Base-by-base conservation (phyloP, 2,797 vertebrate species). In the Phrynocephalus forsythii region DNA sequence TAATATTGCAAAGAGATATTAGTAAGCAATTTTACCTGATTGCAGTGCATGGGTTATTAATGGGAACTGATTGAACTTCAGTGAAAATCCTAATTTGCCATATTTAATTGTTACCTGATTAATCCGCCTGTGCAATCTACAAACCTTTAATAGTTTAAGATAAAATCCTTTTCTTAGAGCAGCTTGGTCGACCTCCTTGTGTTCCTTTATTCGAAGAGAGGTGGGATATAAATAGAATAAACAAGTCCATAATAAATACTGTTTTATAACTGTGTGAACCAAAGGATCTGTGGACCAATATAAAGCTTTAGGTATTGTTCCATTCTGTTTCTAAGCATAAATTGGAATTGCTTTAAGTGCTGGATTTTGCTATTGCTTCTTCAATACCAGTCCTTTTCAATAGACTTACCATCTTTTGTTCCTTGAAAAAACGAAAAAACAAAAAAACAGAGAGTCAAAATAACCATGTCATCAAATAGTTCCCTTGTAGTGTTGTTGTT, bases 21-120 rank as follows among this genome's bases (percentile, higher is more conserved):
- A 67, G 77, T 75, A 81, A 68, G 79, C 72, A 69, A 26, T 69
- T 84, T 88, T 82, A 50, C 16, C 48, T 85, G 71, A 81, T 48
- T 76, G 44, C 80, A 56, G 22, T 85, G 10, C 44, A 56, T 68
- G n/a, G n/a, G 1, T 6, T 56, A 3, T 52, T 66, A 71, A 60
- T n/a, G 16, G 16, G 22, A 67, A 85, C n/a, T 71, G 44, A 67
- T 73, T 88, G n/a, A 33, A 33, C 20, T 60, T 72, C 44, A 44
- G 3, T 48, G 52, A 72, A 26, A 50, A 73, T 82, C 2, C 26
- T 52, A 67, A 67, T 76, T 16, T 11, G 15, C 56, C 28, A 1
- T 60, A 38, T 87, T 63, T 48, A 66, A 28, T 48, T 76, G 52
- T 75, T 26, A 30, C 26, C 38, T 73, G 30, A 22, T 44, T 4